Evolutionary conservation across 2,797 vertebrate species (phyloP), one percentile per base, ranked within the genome.

Genomic region (Notolabrus celidotus): DNA sequence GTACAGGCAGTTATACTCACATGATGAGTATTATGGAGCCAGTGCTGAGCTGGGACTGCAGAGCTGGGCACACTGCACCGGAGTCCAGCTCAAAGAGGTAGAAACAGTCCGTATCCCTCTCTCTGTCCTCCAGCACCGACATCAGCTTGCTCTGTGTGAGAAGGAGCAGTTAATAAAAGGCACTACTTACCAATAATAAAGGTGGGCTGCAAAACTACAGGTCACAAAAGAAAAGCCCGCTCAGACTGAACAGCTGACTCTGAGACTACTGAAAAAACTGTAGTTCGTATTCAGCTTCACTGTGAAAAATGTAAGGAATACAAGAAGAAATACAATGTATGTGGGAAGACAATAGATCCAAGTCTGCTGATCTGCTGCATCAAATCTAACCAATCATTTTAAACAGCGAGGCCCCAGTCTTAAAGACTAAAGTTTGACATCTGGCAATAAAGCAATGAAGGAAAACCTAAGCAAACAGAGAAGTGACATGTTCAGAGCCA

Each of bases 1-100:
- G 51, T 33, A 8, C 11, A 31, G 19, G 19, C 20, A 29, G 5
- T 12, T 79, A 57, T 50, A 96, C 97, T 92, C 84, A 99, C 98
- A 95, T 94, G 84, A 99, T 96, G 43, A 99, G 94, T 5, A 99
- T 77, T 76, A 99, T 93, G 58, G 97, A 96, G 36, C 98, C 98
- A 45, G 93, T 63, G 0, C 98, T 97, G 62, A 99, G 94, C 59
- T 92, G 93, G 12, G 95, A 94, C 46, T 92, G 69, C 71, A 95
- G 67, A 29, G 59, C 69, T 9, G 96, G 93, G 74, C 98, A 99
- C 59, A 97, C 95, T 16, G 93, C 77, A 31, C 87, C 96, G 71
- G 96, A 93, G 47, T 97, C 96, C 94, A 99, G 73, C 88, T 99
- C 95, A 85, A 99, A 97, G 81, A 98, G 92, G 91, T 99, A 99